These are phyloP conservation scores for Trileptium ribeirensis DNA, from an alignment of 2,888 invertebrate species.

Conservation along the genomic window DNA sequence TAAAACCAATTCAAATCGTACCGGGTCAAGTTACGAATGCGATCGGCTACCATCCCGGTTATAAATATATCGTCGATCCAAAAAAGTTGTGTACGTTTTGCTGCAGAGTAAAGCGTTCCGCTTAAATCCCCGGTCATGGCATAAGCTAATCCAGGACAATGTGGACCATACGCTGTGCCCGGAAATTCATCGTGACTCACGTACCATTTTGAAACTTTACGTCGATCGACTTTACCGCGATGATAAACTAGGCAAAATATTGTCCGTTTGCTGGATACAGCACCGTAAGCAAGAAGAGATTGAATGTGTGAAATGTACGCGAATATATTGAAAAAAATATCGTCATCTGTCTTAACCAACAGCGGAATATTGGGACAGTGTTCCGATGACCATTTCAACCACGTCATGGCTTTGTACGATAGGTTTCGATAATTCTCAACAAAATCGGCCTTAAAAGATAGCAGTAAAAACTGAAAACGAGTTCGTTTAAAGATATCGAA, in stretches of 20 bases:
- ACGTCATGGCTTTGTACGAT: neutral
- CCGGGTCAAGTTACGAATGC: neutral
- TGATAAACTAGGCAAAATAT: neutral
- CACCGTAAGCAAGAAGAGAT: neutral
- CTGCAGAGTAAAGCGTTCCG: neutral
- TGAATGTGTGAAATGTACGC: neutral
- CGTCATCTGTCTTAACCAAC: neutral
- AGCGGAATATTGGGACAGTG: neutral
- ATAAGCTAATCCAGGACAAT: neutral
- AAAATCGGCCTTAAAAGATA: neutral
- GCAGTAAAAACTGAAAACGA: no score
- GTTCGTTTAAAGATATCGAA: no score
- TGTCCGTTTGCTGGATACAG: neutral
- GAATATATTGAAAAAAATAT: neutral
- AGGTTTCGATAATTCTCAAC: neutral
- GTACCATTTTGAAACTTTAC: neutral
- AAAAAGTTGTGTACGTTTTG: neutral
- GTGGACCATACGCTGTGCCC: neutral
- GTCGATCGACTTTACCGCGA: neutral
- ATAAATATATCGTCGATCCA: neutral
- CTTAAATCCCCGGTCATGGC: neutral
- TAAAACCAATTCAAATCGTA: neutral
- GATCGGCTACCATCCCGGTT: neutral
- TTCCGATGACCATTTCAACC: neutral
- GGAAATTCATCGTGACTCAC: neutral